phyloP scores from a whole-genome alignment of 2,797 vertebrate species.

The Microchirus variegatus region DNA sequence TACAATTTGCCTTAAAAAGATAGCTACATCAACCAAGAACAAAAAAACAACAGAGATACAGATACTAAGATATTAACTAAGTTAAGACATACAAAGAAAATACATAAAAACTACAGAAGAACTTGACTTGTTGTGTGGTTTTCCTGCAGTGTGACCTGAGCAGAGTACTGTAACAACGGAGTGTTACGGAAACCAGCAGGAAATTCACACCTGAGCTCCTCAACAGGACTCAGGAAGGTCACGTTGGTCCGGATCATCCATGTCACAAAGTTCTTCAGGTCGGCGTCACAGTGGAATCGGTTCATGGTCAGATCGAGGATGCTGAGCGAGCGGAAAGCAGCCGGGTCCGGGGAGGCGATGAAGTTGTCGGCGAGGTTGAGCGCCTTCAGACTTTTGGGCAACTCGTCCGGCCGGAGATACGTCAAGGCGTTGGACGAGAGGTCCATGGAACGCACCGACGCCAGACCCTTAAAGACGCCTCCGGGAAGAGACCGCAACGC shows the following conservation, averaged over 20 bases:
- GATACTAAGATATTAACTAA: no score
- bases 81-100: no score
- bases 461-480: slow-evolving; percentile 81
- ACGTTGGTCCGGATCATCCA: slow-evolving; percentile 84
- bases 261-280: slow-evolving; percentile 74
- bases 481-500: slow-evolving; percentile 80
- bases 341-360: slow-evolving; percentile 82
- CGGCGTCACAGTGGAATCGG: slow-evolving; percentile 79
- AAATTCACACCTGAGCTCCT: slow-evolving; percentile 72
- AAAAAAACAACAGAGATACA: no score
- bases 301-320: slow-evolving; percentile 81
- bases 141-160: slow-evolving; percentile 9
- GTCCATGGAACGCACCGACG: slow-evolving; percentile 76
- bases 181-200: slow-evolving; percentile 34
- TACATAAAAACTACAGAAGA: no score
- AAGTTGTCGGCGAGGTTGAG: slow-evolving; percentile 84
- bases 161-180: slow-evolving; percentile 41
- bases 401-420: slow-evolving; percentile 64
- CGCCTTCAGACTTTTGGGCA: slow-evolving; percentile 79
- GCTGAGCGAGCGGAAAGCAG: slow-evolving; percentile 74
- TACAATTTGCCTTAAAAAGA: no score
- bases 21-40: no score
- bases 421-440: slow-evolving; percentile 85
- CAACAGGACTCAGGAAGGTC: slow-evolving; percentile 60
- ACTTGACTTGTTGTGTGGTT: background rate